Evolutionary conservation across 2,113 vertebrate species (phyloP), one percentile per base, ranked within the genome.

Genomic region (Hepsetus odoe): DNA sequence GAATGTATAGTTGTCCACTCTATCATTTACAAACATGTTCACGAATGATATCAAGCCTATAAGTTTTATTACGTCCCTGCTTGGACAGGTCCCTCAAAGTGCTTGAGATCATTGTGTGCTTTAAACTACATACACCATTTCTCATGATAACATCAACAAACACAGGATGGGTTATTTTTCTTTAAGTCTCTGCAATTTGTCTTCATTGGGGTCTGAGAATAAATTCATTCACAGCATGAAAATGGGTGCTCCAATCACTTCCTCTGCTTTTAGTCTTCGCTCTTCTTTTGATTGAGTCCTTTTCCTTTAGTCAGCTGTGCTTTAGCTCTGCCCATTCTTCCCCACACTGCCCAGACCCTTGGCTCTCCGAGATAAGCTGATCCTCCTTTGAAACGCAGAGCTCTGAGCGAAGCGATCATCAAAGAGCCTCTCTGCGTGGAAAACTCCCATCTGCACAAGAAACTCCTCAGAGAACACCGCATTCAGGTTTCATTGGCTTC

Each of bases 341-440:
- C 33, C 40, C 16, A 20, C 7, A 49, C 59, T 16, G 20, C 8
- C 12, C 12, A 71, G 65, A 44, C 83, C 75, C 76, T 89, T 51
- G 28, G 78, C 80, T 81, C 72, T 75, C 46, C 28, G 66, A 58
- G 44, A 76, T 71, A 81, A 82, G 74, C 84, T 24, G 72, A 55
- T 13, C 26, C 70, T 14, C 76, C 77, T 80, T 77, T 84, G 74
- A 44, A 62, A 68, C 20, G 76, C 18, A 6, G 24, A 77, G 42
- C 69, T 82, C 82, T 22, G 0, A 72, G 28, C n/a, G 67, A 40
- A 62, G 74, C 8, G 51, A 61, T 81, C 64, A 65, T 73, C 85
- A 84, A 80, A 87, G 75, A 46, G 82, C 75, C 58, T 72, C 44
- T 42, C 67, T 76, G 28, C 71, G 65, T 59, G 28, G 66, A 81